These are phyloP conservation scores for Stramonita haemastoma DNA, from an alignment of 2,888 invertebrate species.

Conservation along the genomic window DNA sequence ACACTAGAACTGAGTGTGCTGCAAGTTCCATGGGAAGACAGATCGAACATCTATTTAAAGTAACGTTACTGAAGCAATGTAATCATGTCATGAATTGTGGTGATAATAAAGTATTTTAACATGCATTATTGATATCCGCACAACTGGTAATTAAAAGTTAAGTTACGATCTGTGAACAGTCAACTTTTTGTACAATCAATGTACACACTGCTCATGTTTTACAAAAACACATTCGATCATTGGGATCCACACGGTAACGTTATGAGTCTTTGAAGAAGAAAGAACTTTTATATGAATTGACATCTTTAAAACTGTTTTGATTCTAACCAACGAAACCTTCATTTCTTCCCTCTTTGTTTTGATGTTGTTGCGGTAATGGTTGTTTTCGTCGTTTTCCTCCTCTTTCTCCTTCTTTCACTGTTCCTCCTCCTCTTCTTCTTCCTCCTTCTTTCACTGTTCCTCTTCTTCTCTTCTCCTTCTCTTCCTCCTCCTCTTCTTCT, in stretches of 20 bases:
- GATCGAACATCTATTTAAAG: background rate
- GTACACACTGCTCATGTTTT: too few species aligned
- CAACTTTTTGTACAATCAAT: too few species aligned
- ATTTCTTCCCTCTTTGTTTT: background rate
- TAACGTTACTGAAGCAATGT: background rate
- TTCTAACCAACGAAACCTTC: background rate
- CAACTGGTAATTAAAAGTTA: too few species aligned
- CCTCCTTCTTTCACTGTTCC: constrained; percentile 21
- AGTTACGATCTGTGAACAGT: too few species aligned
- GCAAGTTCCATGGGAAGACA: background rate
- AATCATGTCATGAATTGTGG: background rate
- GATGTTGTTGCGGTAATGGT: background rate
- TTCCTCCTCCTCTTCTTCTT: constrained; percentile 27
- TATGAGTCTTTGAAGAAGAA: too few species aligned
- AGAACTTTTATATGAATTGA: too few species aligned
- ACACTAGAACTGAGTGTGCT: background rate
- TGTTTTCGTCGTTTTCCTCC: too few species aligned
- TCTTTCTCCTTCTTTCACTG: constrained; percentile 32
- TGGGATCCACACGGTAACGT: too few species aligned
- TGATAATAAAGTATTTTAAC: background rate
- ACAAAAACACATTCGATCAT: too few species aligned
- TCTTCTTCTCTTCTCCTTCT: background rate
- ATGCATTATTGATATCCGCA: background rate
- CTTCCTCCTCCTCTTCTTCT: constrained; percentile 38
- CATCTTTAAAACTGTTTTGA: too few species aligned